Evolutionary conservation across 2,797 vertebrate genomes (phyloP).

Genomic region (Bradypodion ventrale): DNA sequence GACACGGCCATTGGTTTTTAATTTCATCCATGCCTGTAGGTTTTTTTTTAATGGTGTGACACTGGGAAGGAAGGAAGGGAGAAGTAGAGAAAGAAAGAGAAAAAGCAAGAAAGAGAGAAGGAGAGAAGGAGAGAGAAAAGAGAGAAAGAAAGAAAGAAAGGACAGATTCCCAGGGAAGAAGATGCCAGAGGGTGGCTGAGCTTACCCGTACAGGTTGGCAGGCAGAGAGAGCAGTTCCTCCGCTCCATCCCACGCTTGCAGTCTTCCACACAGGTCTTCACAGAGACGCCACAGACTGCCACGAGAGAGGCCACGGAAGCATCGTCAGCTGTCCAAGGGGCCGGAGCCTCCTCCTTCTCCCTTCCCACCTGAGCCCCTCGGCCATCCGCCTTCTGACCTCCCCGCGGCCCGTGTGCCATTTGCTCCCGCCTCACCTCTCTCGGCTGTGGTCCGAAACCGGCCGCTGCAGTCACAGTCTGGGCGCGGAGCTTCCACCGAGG

Average conservation of each 20-base stretch:
- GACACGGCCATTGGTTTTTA: too few relatives aligned
- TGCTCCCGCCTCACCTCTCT: not conserved
- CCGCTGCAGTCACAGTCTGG: conserved; percentile 36
- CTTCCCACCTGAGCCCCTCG: too few relatives aligned
- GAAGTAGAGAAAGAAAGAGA: too few relatives aligned
- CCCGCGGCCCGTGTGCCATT: not conserved
- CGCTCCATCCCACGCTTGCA: not conserved
- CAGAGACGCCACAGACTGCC: conserved; percentile 30
- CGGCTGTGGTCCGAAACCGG: not conserved
- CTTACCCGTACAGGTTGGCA: conserved; percentile 26
- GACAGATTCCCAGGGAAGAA: too few relatives aligned
- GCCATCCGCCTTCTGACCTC: not conserved
- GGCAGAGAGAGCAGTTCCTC: conserved; percentile 10
- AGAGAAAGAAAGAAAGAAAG: too few relatives aligned
- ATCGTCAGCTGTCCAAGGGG: not conserved
- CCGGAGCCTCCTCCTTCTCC: not conserved
- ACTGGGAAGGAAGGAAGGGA: too few relatives aligned
- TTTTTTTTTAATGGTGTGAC: too few relatives aligned
- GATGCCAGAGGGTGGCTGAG: too few relatives aligned
- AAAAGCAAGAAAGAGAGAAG: too few relatives aligned
- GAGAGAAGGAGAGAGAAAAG: too few relatives aligned
- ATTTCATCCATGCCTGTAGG: too few relatives aligned
- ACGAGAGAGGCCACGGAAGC: not conserved
- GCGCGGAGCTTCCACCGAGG: not conserved
- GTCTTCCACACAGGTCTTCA: conserved; percentile 25